Conservation (phyloP, 2,888 invertebrate genomes). For the Cheilosia impressa region DNA sequence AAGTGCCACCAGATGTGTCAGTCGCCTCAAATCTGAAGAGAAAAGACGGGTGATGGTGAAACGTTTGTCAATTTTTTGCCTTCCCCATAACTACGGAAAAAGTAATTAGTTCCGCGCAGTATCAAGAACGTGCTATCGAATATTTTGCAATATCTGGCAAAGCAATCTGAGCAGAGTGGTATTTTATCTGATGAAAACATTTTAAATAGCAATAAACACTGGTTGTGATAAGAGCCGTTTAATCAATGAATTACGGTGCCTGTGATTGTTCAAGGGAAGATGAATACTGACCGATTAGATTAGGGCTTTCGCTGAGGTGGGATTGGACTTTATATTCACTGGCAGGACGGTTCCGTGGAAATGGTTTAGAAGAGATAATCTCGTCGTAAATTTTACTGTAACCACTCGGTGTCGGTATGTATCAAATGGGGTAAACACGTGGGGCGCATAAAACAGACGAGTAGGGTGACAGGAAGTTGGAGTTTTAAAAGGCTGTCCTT, state of each 20-base stretch:
- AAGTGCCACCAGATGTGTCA: constrained; percentile 85
- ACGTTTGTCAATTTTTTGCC: neutral
- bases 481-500: too few species aligned
- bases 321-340: too few species aligned
- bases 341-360: too few species aligned
- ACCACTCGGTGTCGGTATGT: too few species aligned
- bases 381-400: too few species aligned
- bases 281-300: neutral
- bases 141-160: neutral
- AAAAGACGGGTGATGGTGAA: neutral
- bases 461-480: too few species aligned
- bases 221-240: neutral
- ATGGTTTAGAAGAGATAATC: too few species aligned
- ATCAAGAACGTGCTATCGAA: too few species aligned
- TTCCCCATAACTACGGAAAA: too few species aligned
- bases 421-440: too few species aligned
- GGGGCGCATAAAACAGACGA: too few species aligned
- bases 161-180: neutral
- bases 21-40: constrained; percentile 86
- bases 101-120: too few species aligned
- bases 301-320: neutral
- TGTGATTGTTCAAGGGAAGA: neutral
- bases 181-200: neutral
- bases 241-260: neutral
- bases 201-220: neutral